phyloP scores from a whole-genome alignment of 2,888 invertebrate genomes.

The Tachina grossa region DNA sequence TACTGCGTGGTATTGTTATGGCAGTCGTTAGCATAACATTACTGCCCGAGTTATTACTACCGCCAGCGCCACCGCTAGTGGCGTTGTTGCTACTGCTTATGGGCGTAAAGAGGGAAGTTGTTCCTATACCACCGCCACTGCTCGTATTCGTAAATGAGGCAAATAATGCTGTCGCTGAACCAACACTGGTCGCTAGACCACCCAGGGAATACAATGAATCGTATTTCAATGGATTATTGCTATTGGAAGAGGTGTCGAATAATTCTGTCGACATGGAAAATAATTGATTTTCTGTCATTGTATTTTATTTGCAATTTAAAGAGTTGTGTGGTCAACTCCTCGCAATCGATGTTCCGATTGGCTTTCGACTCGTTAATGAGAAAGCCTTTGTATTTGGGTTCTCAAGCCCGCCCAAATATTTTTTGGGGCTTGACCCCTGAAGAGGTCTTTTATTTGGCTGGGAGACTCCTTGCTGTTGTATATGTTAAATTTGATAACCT shows the following conservation, averaged over 20 bases:
- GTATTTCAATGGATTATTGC: constrained; percentile 81
- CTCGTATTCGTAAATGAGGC: constrained; percentile 65
- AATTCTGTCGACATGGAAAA: constrained; percentile 82
- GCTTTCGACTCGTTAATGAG: constrained; percentile 46
- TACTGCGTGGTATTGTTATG: constrained; percentile 81
- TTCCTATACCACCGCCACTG: constrained; percentile 43
- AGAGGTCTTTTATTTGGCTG: constrained; percentile 44
- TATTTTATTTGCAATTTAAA: constrained; percentile 64
- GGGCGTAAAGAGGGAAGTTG: constrained; percentile 55
- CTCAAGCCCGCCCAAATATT: constrained; percentile 31
- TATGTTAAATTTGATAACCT: constrained; percentile 7
- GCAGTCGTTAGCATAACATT: constrained; percentile 82
- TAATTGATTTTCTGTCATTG: constrained; percentile 82
- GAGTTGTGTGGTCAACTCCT: constrained; percentile 46
- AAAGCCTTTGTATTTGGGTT: constrained; percentile 36
- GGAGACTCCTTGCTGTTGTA: neutral
- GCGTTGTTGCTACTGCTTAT: constrained; percentile 43
- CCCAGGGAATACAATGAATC: constrained; percentile 78
- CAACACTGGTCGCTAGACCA: constrained; percentile 65
- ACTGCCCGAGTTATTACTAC: constrained; percentile 72
- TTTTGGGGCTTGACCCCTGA: constrained; percentile 56
- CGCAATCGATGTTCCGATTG: neutral
- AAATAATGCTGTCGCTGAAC: constrained; percentile 70
- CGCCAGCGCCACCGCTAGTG: constrained; percentile 68
- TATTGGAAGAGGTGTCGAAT: constrained; percentile 82